phyloP scores from a whole-genome alignment of 2,888 invertebrate genomes.

The Campoplex capitator region DNA sequence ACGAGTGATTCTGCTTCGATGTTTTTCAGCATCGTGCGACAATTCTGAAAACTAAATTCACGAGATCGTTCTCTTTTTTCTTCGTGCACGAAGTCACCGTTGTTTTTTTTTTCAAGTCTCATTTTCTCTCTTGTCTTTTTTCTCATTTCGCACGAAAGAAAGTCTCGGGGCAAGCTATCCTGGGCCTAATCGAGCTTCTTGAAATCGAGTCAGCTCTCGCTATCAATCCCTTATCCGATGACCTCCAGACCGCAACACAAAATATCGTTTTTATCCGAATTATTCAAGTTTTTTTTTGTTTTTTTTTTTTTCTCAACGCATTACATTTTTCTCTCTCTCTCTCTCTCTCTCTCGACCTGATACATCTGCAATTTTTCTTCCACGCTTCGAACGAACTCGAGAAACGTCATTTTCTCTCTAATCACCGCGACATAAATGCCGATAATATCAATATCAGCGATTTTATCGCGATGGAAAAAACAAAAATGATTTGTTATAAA shows the following conservation, averaged over 20 bases:
- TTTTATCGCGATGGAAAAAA: no score
- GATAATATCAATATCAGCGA: no score
- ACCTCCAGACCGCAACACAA: slow-evolving; percentile 50
- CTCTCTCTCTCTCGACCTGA: not conserved
- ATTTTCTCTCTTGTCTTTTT: slow-evolving; percentile 12
- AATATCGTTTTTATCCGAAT: slow-evolving; percentile 29
- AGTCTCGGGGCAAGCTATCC: slow-evolving; percentile 18
- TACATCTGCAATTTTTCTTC: not conserved
- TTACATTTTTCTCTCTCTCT: not conserved
- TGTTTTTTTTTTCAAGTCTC: not conserved
- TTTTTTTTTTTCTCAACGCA: slow-evolving; percentile 14
- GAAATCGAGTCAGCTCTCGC: slow-evolving; percentile 49
- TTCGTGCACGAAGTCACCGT: not conserved
- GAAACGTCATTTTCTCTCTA: not conserved
- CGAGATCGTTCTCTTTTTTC: slow-evolving; percentile 28
- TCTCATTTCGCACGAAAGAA: not conserved
- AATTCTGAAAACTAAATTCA: slow-evolving; percentile 23
- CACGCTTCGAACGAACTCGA: not conserved
- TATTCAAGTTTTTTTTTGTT: not conserved
- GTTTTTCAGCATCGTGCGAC: not conserved
- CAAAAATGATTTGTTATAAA: no score
- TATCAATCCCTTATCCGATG: slow-evolving; percentile 63
- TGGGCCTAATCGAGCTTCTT: slow-evolving; percentile 53
- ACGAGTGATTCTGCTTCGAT: not conserved
- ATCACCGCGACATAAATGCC: not conserved